Conservation (phyloP, 2,113 vertebrate genomes). For the Rhinopithecus roxellana region DNA sequence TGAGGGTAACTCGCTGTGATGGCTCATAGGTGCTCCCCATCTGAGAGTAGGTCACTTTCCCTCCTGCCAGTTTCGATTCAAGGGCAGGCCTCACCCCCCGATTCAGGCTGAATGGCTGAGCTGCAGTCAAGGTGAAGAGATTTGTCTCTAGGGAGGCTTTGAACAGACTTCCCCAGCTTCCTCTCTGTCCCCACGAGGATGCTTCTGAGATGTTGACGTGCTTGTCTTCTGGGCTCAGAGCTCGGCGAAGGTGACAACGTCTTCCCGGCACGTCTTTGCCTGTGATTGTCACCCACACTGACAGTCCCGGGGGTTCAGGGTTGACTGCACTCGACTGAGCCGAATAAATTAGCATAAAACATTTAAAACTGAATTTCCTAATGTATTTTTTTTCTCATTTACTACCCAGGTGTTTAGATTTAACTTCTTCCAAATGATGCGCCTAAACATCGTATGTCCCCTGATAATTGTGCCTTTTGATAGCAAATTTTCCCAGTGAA, state of each 20-base stretch:
- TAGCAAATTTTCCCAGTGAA: not conserved
- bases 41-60: not conserved
- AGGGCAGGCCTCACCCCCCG: accelerated
- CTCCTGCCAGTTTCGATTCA: not conserved
- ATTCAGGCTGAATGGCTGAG: not conserved
- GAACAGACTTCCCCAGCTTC: not conserved
- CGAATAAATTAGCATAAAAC: slow-evolving; percentile 69
- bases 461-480: slow-evolving; percentile 8
- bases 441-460: slow-evolving; percentile 70
- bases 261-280: slow-evolving; percentile 26
- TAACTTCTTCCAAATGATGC: slow-evolving; percentile 73
- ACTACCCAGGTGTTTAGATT: slow-evolving; percentile 77
- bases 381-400: slow-evolving; percentile 69
- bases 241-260: not conserved
- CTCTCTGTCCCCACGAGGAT: not conserved
- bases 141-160: not conserved
- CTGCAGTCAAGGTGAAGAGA: not conserved
- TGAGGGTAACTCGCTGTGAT: accelerated
- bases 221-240: not conserved
- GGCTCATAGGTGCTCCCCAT: accelerated
- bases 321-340: slow-evolving; percentile 5
- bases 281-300: not conserved
- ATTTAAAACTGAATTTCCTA: not conserved
- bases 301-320: not conserved
- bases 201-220: accelerated